Conservation (phyloP, 2,113 vertebrate species). For the Camelus dromedarius region DNA sequence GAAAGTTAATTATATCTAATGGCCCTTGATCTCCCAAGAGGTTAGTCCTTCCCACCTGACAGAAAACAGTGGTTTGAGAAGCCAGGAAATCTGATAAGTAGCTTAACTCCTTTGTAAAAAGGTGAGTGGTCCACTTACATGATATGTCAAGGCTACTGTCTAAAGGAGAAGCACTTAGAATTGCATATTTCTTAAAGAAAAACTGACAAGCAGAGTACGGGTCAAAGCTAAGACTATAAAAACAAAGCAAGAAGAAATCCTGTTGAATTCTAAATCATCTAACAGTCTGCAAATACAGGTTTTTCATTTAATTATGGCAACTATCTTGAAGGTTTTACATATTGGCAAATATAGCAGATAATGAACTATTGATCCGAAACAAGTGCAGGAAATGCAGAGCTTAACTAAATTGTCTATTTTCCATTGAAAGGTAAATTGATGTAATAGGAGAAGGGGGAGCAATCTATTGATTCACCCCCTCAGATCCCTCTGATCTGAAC, state of each 20-base stretch:
- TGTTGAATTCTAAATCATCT: constrained; percentile 34
- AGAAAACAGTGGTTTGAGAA: constrained; percentile 54
- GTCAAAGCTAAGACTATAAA: not conserved
- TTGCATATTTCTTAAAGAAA: constrained; percentile 21
- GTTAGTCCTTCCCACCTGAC: constrained; percentile 61
- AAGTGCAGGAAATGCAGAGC: constrained; percentile 53
- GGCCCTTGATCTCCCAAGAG: constrained; percentile 65
- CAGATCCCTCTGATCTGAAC: not conserved
- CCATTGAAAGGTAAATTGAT: not conserved
- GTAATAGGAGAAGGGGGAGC: not conserved
- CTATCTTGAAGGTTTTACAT: constrained; percentile 54
- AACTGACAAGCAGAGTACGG: not conserved
- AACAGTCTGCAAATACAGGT: not conserved
- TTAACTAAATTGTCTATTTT: constrained; percentile 46
- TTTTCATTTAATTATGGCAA: constrained; percentile 56
- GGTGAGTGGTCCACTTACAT: constrained; percentile 16
- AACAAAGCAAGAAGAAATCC: not conserved
- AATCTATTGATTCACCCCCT: not conserved
- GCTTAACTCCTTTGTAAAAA: constrained; percentile 46
- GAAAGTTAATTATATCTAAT: constrained; percentile 58
- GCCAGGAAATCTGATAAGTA: constrained; percentile 45
- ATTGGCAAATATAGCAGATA: constrained; percentile 63
- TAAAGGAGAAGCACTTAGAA: not conserved
- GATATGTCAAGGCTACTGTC: not conserved
- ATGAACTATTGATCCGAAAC: constrained; percentile 63